A percentile compares a stretch with the other conserved stretches of the same genome.
Evolutionary conservation across 2,797 vertebrate genomes (phyloP).

Genomic region (Manis javanica): DNA sequence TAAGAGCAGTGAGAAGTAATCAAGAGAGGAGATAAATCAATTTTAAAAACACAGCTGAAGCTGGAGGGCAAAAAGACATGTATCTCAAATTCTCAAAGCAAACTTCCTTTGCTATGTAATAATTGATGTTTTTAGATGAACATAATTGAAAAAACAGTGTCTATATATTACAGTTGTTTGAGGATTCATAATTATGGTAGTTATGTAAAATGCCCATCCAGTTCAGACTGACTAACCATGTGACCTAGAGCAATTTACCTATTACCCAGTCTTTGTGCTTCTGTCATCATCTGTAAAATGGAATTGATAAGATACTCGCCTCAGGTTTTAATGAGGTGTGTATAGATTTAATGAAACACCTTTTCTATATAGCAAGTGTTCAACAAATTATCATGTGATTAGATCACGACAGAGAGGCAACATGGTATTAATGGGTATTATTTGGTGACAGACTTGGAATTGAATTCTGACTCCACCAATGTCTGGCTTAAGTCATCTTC

Average conservation of each 20-base stretch:
- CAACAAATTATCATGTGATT: not conserved
- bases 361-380: constrained; percentile 16
- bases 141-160: not conserved
- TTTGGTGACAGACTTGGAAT: not conserved
- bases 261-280: not conserved
- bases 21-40: not conserved
- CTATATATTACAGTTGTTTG: not conserved
- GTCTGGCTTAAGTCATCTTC: not conserved
- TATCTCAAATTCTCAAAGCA: constrained; percentile 36
- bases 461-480: constrained; percentile 32
- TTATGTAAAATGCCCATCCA: not conserved
- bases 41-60: constrained; percentile 48
- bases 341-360: not conserved
- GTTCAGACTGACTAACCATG: not conserved
- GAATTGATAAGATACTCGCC: constrained; percentile 27
- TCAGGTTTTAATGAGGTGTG: constrained; percentile 35
- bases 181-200: not conserved
- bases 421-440: not conserved
- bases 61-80: not conserved
- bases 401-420: not conserved
- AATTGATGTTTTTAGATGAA: constrained; percentile 53
- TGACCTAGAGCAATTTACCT: constrained; percentile 18
- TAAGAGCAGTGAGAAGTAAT: not conserved
- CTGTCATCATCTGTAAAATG: constrained; percentile 49
- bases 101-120: not conserved